These are phyloP conservation scores for Thecophora atra DNA, from an alignment of 2,888 invertebrate species.

Conservation along the genomic window DNA sequence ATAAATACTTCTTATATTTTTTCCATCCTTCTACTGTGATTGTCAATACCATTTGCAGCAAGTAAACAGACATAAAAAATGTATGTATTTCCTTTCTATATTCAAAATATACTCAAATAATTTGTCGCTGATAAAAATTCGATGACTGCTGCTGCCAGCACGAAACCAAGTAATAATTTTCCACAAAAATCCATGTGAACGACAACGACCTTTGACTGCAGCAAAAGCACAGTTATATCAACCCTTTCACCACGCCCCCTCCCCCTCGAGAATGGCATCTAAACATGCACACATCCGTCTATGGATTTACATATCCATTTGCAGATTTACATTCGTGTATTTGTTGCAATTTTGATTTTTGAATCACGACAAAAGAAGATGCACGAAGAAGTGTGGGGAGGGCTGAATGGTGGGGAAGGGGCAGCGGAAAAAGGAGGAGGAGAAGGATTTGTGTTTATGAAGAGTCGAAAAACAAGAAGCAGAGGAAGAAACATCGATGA, in stretches of 20 bases:
- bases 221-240: not conserved
- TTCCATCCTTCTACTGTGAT: too few relatives aligned
- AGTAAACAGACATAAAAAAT: too few relatives aligned
- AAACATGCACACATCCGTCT: not conserved
- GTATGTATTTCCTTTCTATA: too few relatives aligned
- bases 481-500: not conserved
- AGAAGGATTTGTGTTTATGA: not conserved
- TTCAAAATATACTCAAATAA: too few relatives aligned
- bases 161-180: conserved; percentile 13
- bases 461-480: not conserved
- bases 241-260: not conserved
- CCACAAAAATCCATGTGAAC: not conserved
- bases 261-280: too few relatives aligned
- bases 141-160: conserved; percentile 12
- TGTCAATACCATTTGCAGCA: too few relatives aligned
- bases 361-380: not conserved
- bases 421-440: not conserved
- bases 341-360: not conserved
- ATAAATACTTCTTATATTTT: too few relatives aligned
- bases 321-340: not conserved
- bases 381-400: not conserved
- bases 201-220: not conserved
- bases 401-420: not conserved
- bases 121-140: not conserved
- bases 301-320: not conserved